Percentiles rank a stretch among this genome's conserved stretches.
Conservation (phyloP, 2,113 vertebrate genomes). For the Ascaphus truei region DNA sequence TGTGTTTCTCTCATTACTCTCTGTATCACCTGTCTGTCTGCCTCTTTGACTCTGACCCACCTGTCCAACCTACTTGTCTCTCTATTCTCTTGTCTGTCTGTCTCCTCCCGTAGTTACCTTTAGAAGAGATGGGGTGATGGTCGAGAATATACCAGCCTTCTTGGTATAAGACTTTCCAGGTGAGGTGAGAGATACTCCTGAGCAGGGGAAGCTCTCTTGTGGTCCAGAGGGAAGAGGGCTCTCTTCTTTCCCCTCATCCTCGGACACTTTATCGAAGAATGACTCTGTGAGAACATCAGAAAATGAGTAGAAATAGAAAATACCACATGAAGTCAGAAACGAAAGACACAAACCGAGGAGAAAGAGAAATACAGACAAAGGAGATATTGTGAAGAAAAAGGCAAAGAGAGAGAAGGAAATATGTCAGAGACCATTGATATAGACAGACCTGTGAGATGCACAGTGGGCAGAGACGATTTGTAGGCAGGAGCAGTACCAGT, state of each 20-base stretch:
- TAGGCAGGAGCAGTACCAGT: background rate
- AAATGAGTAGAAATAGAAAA: background rate
- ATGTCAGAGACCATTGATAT: no score
- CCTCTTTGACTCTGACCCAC: no score
- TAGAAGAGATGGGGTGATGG: background rate
- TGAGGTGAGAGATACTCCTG: background rate
- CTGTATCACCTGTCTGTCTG: no score
- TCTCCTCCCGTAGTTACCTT: no score
- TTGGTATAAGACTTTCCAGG: background rate
- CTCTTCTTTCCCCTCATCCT: background rate
- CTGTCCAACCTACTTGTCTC: no score
- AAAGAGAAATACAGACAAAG: background rate
- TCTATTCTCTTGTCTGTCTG: no score
- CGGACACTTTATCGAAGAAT: background rate
- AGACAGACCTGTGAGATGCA: no score
- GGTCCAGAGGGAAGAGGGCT: no score
- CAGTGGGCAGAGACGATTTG: no score
- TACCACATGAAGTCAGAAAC: no score
- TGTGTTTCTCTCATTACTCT: no score
- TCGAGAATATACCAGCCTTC: constrained; percentile 9
- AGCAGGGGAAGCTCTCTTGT: background rate
- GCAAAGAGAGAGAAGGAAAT: background rate
- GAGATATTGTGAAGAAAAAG: background rate
- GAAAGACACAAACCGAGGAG: background rate
- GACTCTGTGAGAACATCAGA: background rate